phyloP scores from a whole-genome alignment of 2,797 vertebrate species.

The Sarcophilus harrisii region DNA sequence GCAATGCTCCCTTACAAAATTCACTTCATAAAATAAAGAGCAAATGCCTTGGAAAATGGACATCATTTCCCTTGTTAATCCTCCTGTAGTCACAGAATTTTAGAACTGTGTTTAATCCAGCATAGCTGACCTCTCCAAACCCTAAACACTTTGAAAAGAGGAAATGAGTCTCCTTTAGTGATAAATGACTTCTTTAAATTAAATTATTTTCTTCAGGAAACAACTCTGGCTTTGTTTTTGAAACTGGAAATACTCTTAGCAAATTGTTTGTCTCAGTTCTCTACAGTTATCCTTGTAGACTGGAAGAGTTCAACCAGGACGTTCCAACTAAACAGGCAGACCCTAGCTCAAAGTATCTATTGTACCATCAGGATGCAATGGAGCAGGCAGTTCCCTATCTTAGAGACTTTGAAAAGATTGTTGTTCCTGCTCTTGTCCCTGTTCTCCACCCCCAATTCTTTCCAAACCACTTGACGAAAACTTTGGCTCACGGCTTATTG shows the following conservation, averaged over 20 bases:
- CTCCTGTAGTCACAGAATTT: background rate
- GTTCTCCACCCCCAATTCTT: background rate
- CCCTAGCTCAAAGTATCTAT: background rate
- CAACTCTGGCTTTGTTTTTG: background rate
- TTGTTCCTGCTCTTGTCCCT: background rate
- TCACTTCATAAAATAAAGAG: background rate
- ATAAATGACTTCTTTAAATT: background rate
- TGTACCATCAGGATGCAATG: background rate
- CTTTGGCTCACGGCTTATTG: background rate
- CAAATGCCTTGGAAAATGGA: background rate
- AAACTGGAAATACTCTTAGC: background rate
- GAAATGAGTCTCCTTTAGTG: background rate
- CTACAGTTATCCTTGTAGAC: background rate
- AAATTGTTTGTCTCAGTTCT: background rate
- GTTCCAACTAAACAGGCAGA: background rate
- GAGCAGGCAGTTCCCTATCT: background rate
- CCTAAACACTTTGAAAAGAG: background rate
- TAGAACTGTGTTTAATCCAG: background rate
- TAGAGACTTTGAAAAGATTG: background rate
- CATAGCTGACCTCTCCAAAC: background rate
- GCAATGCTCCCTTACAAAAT: background rate
- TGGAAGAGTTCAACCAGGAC: background rate
- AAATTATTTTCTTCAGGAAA: constrained; percentile 1
- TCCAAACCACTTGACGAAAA: background rate
- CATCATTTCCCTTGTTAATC: background rate